phyloP scores from a whole-genome alignment of 1,140 invertebrate species.

The Euwallacea fornicatus region DNA sequence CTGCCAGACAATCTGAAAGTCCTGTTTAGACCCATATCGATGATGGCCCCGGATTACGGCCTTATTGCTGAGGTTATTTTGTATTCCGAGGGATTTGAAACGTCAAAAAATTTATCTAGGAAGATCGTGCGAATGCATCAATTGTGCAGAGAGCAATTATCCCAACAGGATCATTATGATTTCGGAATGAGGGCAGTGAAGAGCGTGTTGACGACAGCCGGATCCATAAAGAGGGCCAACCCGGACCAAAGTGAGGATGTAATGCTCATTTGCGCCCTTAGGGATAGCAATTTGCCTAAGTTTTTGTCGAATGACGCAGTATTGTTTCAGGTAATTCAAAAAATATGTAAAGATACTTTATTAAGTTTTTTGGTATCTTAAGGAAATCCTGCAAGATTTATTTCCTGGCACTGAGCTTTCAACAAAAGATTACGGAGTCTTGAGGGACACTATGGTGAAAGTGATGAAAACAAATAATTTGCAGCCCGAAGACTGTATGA shows the following conservation, averaged over 20 bases:
- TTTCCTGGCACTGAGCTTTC: conserved; percentile 84
- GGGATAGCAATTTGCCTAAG: conserved; percentile 91
- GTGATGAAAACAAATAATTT: conserved; percentile 59
- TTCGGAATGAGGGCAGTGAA: conserved; percentile 84
- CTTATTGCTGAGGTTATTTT: conserved; percentile 90
- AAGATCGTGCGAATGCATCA: conserved; percentile 94
- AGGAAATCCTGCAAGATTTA: conserved; percentile 86
- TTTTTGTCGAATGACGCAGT: conserved; percentile 84
- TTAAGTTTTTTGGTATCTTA: conserved; percentile 37
- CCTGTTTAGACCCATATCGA: conserved; percentile 83
- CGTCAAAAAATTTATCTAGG: conserved; percentile 78
- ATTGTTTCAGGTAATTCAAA: conserved; percentile 63
- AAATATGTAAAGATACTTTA: too few relatives aligned
- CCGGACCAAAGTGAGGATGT: conserved; percentile 80
- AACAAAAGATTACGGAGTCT: conserved; percentile 74
- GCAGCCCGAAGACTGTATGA: conserved; percentile 65
- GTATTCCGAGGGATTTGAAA: conserved; percentile 90
- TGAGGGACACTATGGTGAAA: conserved; percentile 62
- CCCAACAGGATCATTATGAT: conserved; percentile 92
- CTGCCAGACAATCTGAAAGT: conserved; percentile 83
- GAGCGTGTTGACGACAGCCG: conserved; percentile 80
- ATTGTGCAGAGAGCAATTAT: conserved; percentile 87
- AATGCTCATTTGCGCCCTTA: conserved; percentile 77
- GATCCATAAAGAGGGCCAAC: conserved; percentile 80
- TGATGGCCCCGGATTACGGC: conserved; percentile 92